Evolutionary conservation across 2,888 invertebrate genomes (phyloP).

Genomic region (Chalcosyrphus nemorum): DNA sequence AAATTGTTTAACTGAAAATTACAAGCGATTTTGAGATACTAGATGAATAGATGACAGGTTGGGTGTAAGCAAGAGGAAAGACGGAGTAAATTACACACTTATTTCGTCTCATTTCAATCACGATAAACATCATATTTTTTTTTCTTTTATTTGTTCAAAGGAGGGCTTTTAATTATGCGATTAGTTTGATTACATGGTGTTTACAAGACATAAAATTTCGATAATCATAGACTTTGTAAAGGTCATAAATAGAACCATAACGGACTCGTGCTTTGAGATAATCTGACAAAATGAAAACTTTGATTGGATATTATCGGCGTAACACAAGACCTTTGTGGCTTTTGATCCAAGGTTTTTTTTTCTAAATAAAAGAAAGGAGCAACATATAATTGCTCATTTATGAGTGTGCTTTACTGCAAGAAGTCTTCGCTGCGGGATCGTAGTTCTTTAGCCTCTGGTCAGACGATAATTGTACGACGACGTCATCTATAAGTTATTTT

Average conservation of each 20-base stretch:
- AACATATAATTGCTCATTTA: too few species aligned
- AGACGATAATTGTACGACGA: too few species aligned
- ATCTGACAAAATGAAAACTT: too few species aligned
- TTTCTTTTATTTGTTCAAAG: conserved; percentile 11
- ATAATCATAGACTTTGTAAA: not conserved
- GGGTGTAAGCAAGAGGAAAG: not conserved
- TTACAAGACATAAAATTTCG: conserved; percentile 14
- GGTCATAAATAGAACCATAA: not conserved
- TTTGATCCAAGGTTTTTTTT: too few species aligned
- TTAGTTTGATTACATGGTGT: conserved; percentile 32
- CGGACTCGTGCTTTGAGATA: not conserved
- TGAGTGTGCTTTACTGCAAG: too few species aligned
- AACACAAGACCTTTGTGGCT: too few species aligned
- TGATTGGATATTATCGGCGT: too few species aligned
- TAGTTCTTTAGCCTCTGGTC: too few species aligned
- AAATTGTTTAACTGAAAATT: conserved; percentile 41
- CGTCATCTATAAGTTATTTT: too few species aligned
- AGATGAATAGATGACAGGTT: conserved; percentile 32
- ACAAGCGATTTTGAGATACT: conserved; percentile 52
- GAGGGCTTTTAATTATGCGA: conserved; percentile 31
- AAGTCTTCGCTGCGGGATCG: too few species aligned
- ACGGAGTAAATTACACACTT: conserved; percentile 13
- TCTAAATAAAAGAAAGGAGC: too few species aligned
- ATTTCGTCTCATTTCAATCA: not conserved
- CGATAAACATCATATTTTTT: too few species aligned